Evolutionary conservation across 2,113 vertebrate genomes (phyloP).

Genomic region (Cheilinus undulatus): DNA sequence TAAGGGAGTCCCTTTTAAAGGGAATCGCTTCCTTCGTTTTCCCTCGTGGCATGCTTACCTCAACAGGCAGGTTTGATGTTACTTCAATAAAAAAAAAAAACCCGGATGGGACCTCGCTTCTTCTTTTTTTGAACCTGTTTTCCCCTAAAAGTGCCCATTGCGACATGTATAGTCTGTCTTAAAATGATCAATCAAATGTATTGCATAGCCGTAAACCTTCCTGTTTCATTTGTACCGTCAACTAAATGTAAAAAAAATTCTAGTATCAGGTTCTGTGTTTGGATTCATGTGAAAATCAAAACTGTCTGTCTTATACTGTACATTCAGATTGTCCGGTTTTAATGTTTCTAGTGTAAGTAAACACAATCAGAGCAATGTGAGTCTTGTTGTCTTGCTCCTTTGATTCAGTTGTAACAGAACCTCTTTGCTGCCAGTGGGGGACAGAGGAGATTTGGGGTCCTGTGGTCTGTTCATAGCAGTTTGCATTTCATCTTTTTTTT

Average conservation of each 20-base stretch:
- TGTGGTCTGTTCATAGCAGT: conserved; percentile 94
- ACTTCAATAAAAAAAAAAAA: conserved; percentile 62
- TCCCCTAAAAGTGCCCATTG: conserved; percentile 76
- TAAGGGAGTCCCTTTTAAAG: conserved; percentile 91
- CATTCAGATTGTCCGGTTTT: conserved; percentile 73
- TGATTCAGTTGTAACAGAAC: conserved; percentile 93
- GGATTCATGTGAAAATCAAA: conserved; percentile 76
- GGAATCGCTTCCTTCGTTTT: conserved; percentile 93
- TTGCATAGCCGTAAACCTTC: conserved; percentile 72
- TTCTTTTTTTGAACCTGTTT: conserved; percentile 54
- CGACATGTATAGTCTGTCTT: conserved; percentile 75
- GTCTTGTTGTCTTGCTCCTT: conserved; percentile 82
- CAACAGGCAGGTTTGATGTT: conserved; percentile 92
- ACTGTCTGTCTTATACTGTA: conserved; percentile 76
- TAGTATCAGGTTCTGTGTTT: conserved; percentile 73
- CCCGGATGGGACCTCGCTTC: conserved; percentile 55
- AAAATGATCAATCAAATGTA: conserved; percentile 77
- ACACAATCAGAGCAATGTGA: conserved; percentile 79
- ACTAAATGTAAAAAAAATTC: conserved; percentile 71
- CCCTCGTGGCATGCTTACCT: conserved; percentile 91
- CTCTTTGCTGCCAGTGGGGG: conserved; percentile 85
- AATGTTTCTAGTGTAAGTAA: conserved; percentile 78
- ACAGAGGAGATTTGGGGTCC: conserved; percentile 73
- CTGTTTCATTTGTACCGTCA: conserved; percentile 73
- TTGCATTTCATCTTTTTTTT: conserved; percentile 90